These are phyloP conservation scores for Xanthorhoe designata DNA, from an alignment of 2,888 invertebrate genomes.

Conservation along the genomic window DNA sequence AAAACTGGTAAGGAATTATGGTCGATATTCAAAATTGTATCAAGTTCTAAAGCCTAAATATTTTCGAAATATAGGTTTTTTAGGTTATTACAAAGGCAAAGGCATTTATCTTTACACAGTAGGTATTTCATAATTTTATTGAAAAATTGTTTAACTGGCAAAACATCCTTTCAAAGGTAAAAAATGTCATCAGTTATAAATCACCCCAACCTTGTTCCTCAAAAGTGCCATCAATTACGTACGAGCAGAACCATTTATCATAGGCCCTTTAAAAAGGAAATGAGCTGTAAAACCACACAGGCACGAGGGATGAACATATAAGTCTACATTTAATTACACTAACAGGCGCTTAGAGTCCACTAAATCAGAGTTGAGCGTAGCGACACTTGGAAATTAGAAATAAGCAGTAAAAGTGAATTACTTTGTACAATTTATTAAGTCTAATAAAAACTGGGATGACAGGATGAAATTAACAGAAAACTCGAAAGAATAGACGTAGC, in stretches of 20 bases:
- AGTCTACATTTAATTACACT: conserved; percentile 23
- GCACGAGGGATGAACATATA: conserved; percentile 22
- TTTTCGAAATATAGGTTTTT: too few relatives aligned
- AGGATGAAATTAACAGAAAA: too few relatives aligned
- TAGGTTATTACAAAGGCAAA: too few relatives aligned
- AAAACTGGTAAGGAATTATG: too few relatives aligned
- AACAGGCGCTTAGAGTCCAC: conserved; percentile 21
- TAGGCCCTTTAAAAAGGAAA: conserved; percentile 21
- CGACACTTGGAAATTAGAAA: background rate
- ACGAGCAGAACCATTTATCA: background rate
- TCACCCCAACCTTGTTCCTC: background rate
- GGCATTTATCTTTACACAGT: too few relatives aligned
- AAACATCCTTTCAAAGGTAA: background rate
- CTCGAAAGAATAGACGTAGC: too few relatives aligned
- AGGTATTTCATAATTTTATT: too few relatives aligned
- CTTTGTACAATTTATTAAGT: background rate
- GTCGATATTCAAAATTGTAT: too few relatives aligned
- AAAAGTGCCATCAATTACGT: conserved; percentile 4
- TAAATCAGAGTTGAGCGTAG: conserved; percentile 19
- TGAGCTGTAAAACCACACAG: conserved; percentile 13
- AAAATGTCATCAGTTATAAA: background rate
- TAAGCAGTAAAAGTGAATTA: background rate
- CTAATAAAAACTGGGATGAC: background rate
- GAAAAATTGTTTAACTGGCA: too few relatives aligned
- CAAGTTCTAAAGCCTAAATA: too few relatives aligned